Evolutionary conservation across 2,113 vertebrate species (phyloP).

Genomic region (Sula dactylatra): DNA sequence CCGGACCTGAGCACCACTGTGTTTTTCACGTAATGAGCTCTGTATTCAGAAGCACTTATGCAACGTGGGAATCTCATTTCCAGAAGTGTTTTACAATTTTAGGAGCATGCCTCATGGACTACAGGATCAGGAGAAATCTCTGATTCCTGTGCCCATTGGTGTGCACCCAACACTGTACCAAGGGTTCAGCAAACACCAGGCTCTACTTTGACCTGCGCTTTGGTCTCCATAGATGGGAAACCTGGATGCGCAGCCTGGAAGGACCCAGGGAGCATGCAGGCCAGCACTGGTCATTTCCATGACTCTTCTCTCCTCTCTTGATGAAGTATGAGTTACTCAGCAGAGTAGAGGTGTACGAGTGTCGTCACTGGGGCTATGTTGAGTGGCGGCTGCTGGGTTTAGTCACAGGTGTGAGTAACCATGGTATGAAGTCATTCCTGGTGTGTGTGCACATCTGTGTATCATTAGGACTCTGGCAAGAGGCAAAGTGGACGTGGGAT

Average conservation of each 20-base stretch:
- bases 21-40: background rate
- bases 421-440: accelerated
- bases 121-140: background rate
- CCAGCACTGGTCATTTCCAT: background rate
- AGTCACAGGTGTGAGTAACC: background rate
- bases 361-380: background rate
- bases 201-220: background rate
- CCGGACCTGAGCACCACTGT: background rate
- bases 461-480: background rate
- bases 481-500: background rate
- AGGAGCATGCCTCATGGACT: background rate
- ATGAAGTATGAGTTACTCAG: background rate
- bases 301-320: background rate
- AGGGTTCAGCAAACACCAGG: background rate
- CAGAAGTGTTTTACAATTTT: background rate
- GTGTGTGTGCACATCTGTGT: no score
- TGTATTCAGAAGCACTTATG: background rate
- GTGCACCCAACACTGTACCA: background rate
- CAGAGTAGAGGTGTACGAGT: no score
- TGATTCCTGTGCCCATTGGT: background rate
- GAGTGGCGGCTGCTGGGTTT: background rate
- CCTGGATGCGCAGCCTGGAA: background rate
- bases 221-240: background rate
- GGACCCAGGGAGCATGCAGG: accelerated
- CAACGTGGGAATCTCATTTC: background rate